Evolutionary conservation across 2,888 invertebrate species (phyloP).

Genomic region (Ramazzottius varieornatus): DNA sequence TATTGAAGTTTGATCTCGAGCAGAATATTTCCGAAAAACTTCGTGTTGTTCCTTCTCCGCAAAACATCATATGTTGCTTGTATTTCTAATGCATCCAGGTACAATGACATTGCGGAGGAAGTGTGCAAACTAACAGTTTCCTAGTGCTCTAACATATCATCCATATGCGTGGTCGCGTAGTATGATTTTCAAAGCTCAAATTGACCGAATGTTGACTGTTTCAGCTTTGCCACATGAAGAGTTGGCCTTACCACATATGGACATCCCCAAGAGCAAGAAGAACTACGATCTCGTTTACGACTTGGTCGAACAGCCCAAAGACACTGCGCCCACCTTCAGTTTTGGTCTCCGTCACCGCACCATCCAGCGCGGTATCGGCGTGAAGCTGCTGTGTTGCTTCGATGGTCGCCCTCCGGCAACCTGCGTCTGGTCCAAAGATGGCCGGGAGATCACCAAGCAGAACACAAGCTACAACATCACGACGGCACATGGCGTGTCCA

Average conservation of each 20-base stretch:
- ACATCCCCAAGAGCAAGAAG: background rate
- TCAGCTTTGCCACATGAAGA: background rate
- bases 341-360: conserved; percentile 94
- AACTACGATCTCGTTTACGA: conserved; percentile 20
- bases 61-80: too few relatives aligned
- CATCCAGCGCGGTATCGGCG: conserved; percentile 70
- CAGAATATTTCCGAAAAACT: too few relatives aligned
- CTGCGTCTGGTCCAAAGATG: conserved; percentile 53
- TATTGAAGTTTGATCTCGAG: too few relatives aligned
- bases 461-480: conserved; percentile 53
- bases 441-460: conserved; percentile 59
- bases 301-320: conserved; percentile 72
- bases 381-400: conserved; percentile 87
- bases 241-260: background rate
- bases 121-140: too few relatives aligned
- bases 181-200: background rate
- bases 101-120: too few relatives aligned
- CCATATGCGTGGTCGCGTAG: too few relatives aligned
- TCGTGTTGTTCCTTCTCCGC: too few relatives aligned
- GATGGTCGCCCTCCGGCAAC: conserved; percentile 79
- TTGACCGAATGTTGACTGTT: background rate
- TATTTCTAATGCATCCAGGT: too few relatives aligned
- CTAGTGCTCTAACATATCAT: too few relatives aligned
- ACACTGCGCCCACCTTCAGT: conserved; percentile 79
- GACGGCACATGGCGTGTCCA: conserved; percentile 76